These are phyloP conservation scores for Labrus mixtus DNA, from an alignment of 2,113 vertebrate species.

Conservation along the genomic window DNA sequence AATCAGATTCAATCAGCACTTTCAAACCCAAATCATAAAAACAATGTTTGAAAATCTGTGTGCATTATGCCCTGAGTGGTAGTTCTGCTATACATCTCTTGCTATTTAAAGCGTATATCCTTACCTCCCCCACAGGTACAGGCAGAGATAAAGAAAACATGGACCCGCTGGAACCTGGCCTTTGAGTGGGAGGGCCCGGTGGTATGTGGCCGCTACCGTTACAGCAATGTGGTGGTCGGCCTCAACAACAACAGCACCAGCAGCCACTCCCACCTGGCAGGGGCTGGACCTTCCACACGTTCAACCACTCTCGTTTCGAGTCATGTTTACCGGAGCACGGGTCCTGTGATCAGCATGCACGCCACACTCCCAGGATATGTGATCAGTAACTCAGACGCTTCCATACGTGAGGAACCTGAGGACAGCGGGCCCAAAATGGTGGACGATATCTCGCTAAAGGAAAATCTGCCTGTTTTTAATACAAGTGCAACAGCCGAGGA, in stretches of 20 bases:
- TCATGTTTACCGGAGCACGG: slow-evolving; percentile 65
- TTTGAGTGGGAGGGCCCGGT: slow-evolving; percentile 87
- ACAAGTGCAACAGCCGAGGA: slow-evolving; percentile 61
- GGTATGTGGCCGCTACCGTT: slow-evolving; percentile 85
- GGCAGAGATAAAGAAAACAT: slow-evolving; percentile 90
- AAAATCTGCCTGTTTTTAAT: slow-evolving; percentile 61
- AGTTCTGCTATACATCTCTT: background rate
- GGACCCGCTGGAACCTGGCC: slow-evolving; percentile 88
- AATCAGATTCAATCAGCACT: no score
- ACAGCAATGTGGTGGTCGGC: slow-evolving; percentile 87
- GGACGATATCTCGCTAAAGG: slow-evolving; percentile 82
- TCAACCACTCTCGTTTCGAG: slow-evolving; percentile 82
- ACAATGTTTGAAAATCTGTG: no score
- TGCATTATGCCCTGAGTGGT: no score
- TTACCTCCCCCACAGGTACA: slow-evolving; percentile 83
- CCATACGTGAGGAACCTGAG: slow-evolving; percentile 81
- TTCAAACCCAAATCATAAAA: no score
- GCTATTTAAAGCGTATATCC: accelerated
- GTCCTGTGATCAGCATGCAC: slow-evolving; percentile 66
- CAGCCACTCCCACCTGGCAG: slow-evolving; percentile 87
- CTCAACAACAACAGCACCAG: slow-evolving; percentile 88
- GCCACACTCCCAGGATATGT: slow-evolving; percentile 89
- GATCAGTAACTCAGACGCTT: slow-evolving; percentile 88
- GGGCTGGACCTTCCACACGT: slow-evolving; percentile 72
- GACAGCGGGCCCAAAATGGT: slow-evolving; percentile 78